Conservation (phyloP, 2,113 vertebrate genomes). For the Petrocephalus zakoni region DNA sequence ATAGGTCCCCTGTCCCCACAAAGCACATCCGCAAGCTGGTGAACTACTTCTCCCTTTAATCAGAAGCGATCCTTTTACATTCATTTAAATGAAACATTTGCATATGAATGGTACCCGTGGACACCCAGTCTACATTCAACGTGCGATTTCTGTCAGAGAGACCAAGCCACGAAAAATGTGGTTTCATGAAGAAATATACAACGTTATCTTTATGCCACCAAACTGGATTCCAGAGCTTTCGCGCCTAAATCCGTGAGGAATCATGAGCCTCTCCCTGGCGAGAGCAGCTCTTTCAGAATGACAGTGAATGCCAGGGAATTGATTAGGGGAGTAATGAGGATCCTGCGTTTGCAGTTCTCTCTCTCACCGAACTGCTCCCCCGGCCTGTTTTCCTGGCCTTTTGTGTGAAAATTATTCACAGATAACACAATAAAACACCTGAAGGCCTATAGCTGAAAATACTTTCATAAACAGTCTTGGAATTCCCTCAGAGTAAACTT, state of each 20-base stretch:
- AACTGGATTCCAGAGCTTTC: not conserved
- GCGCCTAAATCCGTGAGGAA: not conserved
- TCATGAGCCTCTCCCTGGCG: too few relatives aligned
- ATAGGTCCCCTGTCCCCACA: not conserved
- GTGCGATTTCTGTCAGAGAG: not conserved
- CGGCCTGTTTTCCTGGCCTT: not conserved
- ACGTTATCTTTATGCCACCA: not conserved
- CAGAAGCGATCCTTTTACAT: not conserved
- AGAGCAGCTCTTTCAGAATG: not conserved
- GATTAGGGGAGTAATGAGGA: not conserved
- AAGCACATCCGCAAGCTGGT: not conserved
- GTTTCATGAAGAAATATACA: not conserved
- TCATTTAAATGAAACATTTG: not conserved
- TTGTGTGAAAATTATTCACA: not conserved
- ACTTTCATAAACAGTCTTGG: not conserved
- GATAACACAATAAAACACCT: not conserved
- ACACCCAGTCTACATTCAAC: slow-evolving; percentile 7
- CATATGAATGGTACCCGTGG: not conserved
- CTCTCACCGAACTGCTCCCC: not conserved
- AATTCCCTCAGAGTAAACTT: not conserved
- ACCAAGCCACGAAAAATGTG: not conserved
- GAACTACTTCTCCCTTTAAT: not conserved
- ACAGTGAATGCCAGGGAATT: not conserved
- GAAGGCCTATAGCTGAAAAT: not conserved
- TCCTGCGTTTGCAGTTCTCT: not conserved